Evolutionary conservation across 1,140 invertebrate species (phyloP).

Genomic region (Apocrypta bakeri): DNA sequence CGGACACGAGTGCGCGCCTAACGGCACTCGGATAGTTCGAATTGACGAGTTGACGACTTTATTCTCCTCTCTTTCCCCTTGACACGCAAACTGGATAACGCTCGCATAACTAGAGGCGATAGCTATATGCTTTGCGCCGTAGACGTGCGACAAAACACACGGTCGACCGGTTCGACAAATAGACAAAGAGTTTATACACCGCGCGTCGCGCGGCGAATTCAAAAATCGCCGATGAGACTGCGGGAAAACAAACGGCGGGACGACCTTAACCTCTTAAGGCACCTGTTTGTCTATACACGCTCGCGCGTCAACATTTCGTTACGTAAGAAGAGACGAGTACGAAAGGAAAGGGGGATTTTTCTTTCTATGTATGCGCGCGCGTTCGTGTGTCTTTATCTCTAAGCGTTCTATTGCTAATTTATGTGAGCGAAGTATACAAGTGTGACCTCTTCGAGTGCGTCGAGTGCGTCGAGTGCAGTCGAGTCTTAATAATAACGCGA

Average conservation of each 20-base stretch:
- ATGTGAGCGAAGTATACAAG: too few species aligned
- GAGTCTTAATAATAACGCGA: too few species aligned
- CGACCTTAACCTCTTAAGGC: conserved; percentile 49
- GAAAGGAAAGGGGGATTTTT: not conserved
- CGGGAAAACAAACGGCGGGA: conserved; percentile 39
- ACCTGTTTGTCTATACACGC: conserved; percentile 18
- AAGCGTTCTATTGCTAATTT: too few species aligned
- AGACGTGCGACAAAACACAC: too few species aligned
- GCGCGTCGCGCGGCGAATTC: not conserved
- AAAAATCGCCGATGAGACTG: not conserved
- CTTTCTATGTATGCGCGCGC: not conserved
- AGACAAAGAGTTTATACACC: not conserved
- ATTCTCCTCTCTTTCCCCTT: conserved; percentile 14
- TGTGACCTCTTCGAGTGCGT: too few species aligned
- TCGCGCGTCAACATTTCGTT: conserved; percentile 20
- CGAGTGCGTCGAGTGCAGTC: too few species aligned
- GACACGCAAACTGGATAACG: conserved; percentile 40
- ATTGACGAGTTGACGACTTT: conserved; percentile 1
- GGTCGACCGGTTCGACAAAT: not conserved
- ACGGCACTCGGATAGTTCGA: conserved; percentile 16
- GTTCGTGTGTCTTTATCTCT: not conserved
- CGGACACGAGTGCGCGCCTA: too few species aligned
- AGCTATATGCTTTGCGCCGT: too few species aligned
- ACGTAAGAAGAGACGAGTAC: not conserved
- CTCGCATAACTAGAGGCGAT: conserved; percentile 1